A percentile compares a stretch with the other conserved stretches of the same genome.
These are phyloP conservation scores for Coptodon rendalli DNA, from an alignment of 2,113 vertebrate species.

Conservation along the genomic window DNA sequence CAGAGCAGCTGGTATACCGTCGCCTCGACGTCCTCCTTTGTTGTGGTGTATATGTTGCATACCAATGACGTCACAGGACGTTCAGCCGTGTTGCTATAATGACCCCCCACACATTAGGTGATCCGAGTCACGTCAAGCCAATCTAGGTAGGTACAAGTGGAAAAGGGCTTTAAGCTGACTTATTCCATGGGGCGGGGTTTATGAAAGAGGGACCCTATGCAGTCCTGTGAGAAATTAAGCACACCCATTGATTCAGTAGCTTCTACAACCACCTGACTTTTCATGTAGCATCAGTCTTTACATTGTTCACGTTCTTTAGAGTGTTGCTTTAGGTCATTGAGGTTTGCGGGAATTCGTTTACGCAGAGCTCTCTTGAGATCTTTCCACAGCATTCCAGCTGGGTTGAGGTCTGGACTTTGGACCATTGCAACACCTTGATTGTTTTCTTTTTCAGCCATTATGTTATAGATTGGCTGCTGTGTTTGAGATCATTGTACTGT, in stretches of 20 bases:
- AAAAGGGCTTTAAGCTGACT: background rate
- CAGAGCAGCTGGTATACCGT: background rate
- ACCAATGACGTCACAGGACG: background rate
- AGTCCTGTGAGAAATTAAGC: background rate
- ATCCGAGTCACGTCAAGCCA: background rate
- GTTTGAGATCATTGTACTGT: background rate
- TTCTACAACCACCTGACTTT: background rate
- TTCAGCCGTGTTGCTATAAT: background rate
- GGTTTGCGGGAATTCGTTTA: rapidly evolving
- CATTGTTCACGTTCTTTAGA: background rate
- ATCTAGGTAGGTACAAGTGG: background rate
- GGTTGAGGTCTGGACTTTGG: background rate
- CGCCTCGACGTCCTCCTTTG: background rate
- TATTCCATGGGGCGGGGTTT: background rate
- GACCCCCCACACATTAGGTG: background rate
- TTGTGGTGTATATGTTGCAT: background rate
- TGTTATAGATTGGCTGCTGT: background rate
- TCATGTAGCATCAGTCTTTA: background rate
- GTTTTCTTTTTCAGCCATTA: background rate
- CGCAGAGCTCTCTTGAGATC: background rate
- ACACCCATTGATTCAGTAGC: background rate
- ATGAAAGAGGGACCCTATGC: background rate
- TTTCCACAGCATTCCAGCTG: background rate
- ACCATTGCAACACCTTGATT: background rate
- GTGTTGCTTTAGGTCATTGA: background rate